Conservation (phyloP, 1,140 invertebrate genomes). For the Battus philenor region DNA sequence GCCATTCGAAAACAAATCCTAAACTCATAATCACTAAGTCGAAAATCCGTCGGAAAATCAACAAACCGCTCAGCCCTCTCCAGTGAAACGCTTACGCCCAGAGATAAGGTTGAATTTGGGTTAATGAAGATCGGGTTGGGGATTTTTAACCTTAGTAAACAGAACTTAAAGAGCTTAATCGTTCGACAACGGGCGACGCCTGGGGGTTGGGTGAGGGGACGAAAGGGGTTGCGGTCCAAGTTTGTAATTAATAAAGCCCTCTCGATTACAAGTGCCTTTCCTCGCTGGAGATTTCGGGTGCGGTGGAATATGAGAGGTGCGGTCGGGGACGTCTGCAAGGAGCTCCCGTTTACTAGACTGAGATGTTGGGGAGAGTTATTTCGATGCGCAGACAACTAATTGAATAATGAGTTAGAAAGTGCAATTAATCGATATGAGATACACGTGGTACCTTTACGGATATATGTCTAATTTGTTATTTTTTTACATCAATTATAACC, state of each 20-base stretch:
- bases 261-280: slow-evolving; percentile 73
- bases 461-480: no score
- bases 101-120: slow-evolving; percentile 63
- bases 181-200: slow-evolving; percentile 25
- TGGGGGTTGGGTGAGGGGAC: slow-evolving; percentile 19
- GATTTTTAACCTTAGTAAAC: slow-evolving; percentile 55
- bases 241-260: slow-evolving; percentile 75
- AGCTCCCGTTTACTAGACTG: slow-evolving; percentile 6
- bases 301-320: slow-evolving; percentile 20
- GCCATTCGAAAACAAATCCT: slow-evolving; percentile 30
- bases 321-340: slow-evolving; percentile 10
- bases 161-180: slow-evolving; percentile 47
- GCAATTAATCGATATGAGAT: no score
- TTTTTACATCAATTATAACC: no score
- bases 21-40: slow-evolving; percentile 27
- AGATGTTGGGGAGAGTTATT: no score
- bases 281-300: slow-evolving; percentile 41
- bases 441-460: no score
- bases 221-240: slow-evolving; percentile 58
- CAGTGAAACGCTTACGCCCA: slow-evolving; percentile 50
- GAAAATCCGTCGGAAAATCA: slow-evolving; percentile 27
- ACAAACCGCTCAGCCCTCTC: slow-evolving; percentile 14
- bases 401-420: no score
- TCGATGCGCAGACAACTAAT: no score
- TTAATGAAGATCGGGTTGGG: slow-evolving; percentile 30